Percentiles rank a stretch among this genome's conserved stretches.
Conservation (phyloP, 64 coral and sea anemone species). For the Montipora sp. region DNA sequence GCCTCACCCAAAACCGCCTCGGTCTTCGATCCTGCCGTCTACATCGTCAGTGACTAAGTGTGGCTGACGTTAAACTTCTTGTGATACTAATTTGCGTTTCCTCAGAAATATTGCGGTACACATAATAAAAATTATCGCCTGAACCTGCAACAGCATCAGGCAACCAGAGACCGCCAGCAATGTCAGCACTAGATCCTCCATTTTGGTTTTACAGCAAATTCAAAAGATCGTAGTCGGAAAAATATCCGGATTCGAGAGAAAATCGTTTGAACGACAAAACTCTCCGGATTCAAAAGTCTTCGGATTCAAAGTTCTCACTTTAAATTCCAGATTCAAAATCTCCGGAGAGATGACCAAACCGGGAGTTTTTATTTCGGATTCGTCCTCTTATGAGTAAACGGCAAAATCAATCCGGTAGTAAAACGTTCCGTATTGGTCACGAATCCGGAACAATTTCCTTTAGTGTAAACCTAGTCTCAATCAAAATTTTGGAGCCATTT, state of each 20-base stretch:
- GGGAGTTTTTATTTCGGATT: neutral
- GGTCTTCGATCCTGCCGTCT: constrained; percentile 2
- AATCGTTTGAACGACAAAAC: neutral
- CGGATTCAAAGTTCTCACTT: neutral
- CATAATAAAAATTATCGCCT: neutral
- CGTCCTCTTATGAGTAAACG: neutral
- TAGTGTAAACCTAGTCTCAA: too few species aligned
- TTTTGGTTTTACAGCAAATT: neutral
- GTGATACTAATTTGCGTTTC: neutral
- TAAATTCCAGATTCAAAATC: neutral
- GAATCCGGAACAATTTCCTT: neutral
- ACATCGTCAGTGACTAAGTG: neutral
- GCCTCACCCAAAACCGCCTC: constrained; percentile 12
- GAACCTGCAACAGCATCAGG: neutral
- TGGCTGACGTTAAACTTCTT: neutral
- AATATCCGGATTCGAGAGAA: neutral
- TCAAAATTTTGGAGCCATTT: too few species aligned
- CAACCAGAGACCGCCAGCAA: neutral
- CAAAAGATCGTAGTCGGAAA: neutral
- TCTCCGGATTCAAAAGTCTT: neutral
- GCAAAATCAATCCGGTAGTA: neutral
- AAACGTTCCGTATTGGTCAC: neutral
- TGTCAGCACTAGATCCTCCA: neutral
- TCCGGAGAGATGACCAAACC: neutral
- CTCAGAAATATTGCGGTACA: neutral